Evolutionary conservation across 2,797 vertebrate genomes (phyloP), one percentile per base, ranked within the genome.

Genomic region (Hybognathus amarus): DNA sequence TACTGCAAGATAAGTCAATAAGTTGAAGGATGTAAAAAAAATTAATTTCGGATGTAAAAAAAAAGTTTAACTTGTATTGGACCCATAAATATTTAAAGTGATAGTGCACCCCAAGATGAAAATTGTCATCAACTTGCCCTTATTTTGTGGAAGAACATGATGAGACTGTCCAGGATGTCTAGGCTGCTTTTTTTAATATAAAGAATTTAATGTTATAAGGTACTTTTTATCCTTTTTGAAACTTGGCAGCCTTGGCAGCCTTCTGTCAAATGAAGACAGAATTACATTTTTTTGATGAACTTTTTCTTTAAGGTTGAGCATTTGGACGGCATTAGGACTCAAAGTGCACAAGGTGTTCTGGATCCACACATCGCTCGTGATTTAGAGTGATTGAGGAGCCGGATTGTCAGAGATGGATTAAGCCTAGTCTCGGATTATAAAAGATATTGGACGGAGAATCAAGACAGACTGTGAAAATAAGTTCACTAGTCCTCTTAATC

Each of bases 381-480:
- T 76, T 83, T 33, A 30, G n/a, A 30, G n/a, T 40, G 80, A 82
- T 75, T 75, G 70, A 82, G 61, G n/a, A 82, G 59, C 45, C 5
- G 70, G 33, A 2, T 40, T 75, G 59, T 82, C 71, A 82, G 71
- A 42, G 30, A 40, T 42, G 52, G 50, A 56, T 83, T 76, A 76
- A 83, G 38, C 47, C 81, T 77, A 56, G 61, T 54, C 64, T 83
- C 6, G 73, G 82, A 83, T 83, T 83, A 83, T 56, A 17, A 50
- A 70, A 70, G 22, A 83, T 69, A 61, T 77, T 61, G 24, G 47
- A 68, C 18, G 6, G n/a, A 22, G 68, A 82, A 50, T 81, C 69
- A 12, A 73, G 27, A 63, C 66, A 69, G 33, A 68, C 50, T 70
- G 24, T 73, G 38, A 75, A 82, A 82, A 83, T 59, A 77, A 77